phyloP scores from a whole-genome alignment of 2,888 invertebrate genomes.

The Dryococelus australis region DNA sequence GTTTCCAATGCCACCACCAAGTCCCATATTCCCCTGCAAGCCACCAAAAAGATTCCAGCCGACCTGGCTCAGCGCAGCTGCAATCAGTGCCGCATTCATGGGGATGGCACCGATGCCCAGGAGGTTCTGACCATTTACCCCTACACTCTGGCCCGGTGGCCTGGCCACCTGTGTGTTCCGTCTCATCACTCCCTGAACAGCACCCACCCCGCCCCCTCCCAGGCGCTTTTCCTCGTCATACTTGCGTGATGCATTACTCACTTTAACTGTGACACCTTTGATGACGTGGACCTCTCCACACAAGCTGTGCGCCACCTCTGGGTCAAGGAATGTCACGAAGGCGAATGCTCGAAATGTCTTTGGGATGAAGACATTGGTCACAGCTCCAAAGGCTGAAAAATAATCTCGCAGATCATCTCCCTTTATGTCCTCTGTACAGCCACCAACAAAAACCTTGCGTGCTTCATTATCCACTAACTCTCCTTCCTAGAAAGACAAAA shows the following conservation, averaged over 20 bases:
- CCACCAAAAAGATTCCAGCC: conserved; percentile 80
- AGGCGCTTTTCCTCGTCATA: conserved; percentile 58
- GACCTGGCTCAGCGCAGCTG: conserved; percentile 87
- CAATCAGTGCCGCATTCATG: conserved; percentile 86
- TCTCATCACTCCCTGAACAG: conserved; percentile 59
- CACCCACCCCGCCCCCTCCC: conserved; percentile 60
- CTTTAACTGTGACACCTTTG: conserved; percentile 88
- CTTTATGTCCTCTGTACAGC: conserved; percentile 92
- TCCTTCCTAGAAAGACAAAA: conserved; percentile 67
- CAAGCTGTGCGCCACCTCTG: conserved; percentile 87
- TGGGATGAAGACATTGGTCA: conserved; percentile 95
- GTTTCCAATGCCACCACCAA: conserved; percentile 54
- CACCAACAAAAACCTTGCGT: conserved; percentile 93
- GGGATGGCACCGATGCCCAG: conserved; percentile 68
- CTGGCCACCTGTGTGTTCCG: conserved; percentile 88
- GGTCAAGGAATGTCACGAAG: conserved; percentile 93
- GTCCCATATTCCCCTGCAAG: conserved; percentile 73
- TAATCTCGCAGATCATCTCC: conserved; percentile 90
- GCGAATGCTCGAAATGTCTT: conserved; percentile 92
- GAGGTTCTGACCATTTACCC: conserved; percentile 51
- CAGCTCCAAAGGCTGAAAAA: conserved; percentile 90
- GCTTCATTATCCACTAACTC: conserved; percentile 84
- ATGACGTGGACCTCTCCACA: conserved; percentile 95
- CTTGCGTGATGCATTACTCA: conserved; percentile 89
- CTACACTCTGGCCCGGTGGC: conserved; percentile 43